phyloP scores from a whole-genome alignment of 2,113 vertebrate genomes.

The Gymnobelideus leadbeateri region DNA sequence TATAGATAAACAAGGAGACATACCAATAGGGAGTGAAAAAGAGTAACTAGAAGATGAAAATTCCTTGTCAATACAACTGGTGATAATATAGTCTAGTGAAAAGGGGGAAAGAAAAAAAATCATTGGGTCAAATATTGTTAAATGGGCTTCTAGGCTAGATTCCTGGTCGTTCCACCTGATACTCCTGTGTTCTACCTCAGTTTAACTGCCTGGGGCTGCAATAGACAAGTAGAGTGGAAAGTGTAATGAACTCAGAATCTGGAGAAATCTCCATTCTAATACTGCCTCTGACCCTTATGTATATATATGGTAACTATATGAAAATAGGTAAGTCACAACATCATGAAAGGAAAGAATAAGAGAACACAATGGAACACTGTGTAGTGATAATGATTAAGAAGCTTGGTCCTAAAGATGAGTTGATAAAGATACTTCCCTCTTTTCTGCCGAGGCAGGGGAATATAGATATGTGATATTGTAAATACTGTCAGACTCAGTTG shows the following conservation, averaged over 20 bases:
- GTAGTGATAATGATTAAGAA: background rate
- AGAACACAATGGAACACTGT: background rate
- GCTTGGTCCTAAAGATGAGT: background rate
- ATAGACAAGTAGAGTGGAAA: background rate
- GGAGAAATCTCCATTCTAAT: background rate
- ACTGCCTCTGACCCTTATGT: background rate
- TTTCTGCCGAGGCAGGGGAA: background rate
- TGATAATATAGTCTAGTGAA: background rate
- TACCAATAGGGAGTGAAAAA: background rate
- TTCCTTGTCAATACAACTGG: background rate
- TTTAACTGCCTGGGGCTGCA: background rate
- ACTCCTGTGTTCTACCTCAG: background rate
- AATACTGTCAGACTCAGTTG: background rate
- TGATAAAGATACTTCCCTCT: background rate
- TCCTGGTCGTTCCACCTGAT: background rate
- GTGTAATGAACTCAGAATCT: background rate
- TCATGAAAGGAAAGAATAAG: background rate
- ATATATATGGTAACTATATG: background rate
- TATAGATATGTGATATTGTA: background rate
- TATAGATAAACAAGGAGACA: background rate
- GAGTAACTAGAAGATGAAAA: background rate
- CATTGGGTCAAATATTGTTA: background rate
- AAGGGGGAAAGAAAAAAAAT: background rate
- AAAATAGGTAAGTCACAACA: background rate
- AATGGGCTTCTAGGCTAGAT: background rate